Evolutionary conservation across 2,888 invertebrate genomes (phyloP).

Genomic region (Epistrophe eligans): DNA sequence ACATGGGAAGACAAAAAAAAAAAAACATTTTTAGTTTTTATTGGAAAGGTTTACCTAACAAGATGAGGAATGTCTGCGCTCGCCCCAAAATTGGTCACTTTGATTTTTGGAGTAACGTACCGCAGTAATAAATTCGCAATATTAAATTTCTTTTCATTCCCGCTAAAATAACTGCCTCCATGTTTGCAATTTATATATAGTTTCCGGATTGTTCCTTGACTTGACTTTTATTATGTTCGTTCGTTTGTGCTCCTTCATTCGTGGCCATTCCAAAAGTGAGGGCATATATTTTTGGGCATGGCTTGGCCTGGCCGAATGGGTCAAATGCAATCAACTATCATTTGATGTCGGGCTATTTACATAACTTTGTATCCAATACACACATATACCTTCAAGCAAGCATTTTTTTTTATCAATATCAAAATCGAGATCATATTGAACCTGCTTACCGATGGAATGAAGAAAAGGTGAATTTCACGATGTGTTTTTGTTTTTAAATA

Average conservation of each 20-base stretch:
- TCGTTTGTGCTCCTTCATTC: conserved; percentile 25
- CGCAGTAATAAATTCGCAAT: conserved; percentile 53
- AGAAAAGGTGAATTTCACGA: conserved; percentile 4
- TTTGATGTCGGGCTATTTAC: conserved; percentile 44
- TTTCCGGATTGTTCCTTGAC: conserved; percentile 58
- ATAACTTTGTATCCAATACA: conserved; percentile 38
- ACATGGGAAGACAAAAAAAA: conserved; percentile 5
- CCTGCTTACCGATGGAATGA: conserved; percentile 25
- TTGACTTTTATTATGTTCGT: conserved; percentile 3
- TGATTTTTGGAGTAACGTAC: conserved; percentile 8
- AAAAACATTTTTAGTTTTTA: neutral
- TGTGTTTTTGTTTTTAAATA: too few species aligned
- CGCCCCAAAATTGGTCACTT: conserved; percentile 39
- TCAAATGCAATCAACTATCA: conserved; percentile 61
- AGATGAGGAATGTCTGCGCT: conserved; percentile 44
- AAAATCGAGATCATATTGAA: conserved; percentile 52
- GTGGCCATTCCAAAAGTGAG: conserved; percentile 42
- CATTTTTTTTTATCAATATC: conserved; percentile 19
- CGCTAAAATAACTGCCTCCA: conserved; percentile 32
- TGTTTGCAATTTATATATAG: conserved; percentile 59
- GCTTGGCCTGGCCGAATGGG: conserved; percentile 62
- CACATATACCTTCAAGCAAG: neutral
- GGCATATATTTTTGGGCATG: conserved; percentile 55
- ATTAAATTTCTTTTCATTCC: conserved; percentile 21
- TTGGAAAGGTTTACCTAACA: conserved; percentile 72